Base-by-base conservation (phyloP, 2,113 vertebrate species). In the Athene cunicularia region DNA sequence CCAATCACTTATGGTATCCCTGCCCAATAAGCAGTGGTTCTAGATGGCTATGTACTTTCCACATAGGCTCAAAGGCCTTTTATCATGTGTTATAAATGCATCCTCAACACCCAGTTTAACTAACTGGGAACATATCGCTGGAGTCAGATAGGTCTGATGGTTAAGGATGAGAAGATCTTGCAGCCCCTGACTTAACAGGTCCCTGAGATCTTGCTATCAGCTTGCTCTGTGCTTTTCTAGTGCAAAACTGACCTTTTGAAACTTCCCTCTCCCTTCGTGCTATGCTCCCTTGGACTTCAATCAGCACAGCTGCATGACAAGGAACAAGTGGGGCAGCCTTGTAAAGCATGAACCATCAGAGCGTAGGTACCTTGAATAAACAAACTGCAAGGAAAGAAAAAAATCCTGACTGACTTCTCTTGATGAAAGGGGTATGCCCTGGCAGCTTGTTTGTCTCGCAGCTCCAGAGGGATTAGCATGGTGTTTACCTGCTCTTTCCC, bases 401-500 rank as follows among this genome's bases (percentile, higher is more conserved):
- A 0, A 81, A 74, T 86, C 71, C 52, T 75, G 80, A 64, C 35
- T 70, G 74, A 41, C n/a, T 93, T 41, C 83, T 72, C 72, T 13
- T 81, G 86, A 94, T 0, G 4, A 91, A 88, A 60, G 68, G 81
- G 26, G 16, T 14, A 5, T 32, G 60, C 85, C 64, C 94, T 68
- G 73, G 68, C 92, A 96, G 84, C n/a, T 33, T 15, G 2, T 81
- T 62, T 2, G 4, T 27, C 66, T 88, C 90, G 50, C n/a, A 70
- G 58, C 53, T 86, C 90, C 30, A 19, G 79, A 80, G 82, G 92
- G 76, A 96, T 96, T 93, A 95, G 68, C 0, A 1, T 14, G 21
- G n/a, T 94, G 85, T 96, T 96, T 97, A 91, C 91, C 89, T 75
- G 75, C 62, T 89, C 76, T 56, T 94, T 93, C 80, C 91, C 80